Percentiles rank a stretch among this genome's conserved stretches.
Conservation (phyloP, 2,888 invertebrate genomes). For the Ormyrus pomaceus region DNA sequence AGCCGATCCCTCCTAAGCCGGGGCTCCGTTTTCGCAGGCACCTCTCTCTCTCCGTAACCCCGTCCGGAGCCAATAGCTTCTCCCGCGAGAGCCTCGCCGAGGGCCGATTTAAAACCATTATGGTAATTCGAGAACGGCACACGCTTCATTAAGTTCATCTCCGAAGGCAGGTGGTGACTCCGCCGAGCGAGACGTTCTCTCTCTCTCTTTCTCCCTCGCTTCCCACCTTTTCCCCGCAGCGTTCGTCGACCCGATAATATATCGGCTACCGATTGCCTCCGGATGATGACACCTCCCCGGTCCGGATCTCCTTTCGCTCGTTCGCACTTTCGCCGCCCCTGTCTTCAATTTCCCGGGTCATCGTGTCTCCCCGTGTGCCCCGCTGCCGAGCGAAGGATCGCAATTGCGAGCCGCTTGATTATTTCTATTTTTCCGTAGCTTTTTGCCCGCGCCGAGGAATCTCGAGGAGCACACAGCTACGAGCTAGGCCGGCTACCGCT, state of each 20-base stretch:
- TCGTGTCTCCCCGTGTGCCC: no score
- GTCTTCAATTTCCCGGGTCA: constrained; percentile 36
- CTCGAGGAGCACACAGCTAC: constrained; percentile 8
- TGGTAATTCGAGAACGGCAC: constrained; percentile 60
- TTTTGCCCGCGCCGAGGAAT: not conserved
- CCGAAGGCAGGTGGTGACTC: constrained; percentile 59
- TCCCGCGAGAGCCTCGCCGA: not conserved
- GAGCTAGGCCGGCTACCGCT: constrained; percentile 27
- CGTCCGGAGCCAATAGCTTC: no score
- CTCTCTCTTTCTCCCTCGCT: not conserved
- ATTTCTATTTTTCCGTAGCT: constrained; percentile 33
- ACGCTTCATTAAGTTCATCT: constrained; percentile 64
- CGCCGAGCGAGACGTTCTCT: constrained; percentile 31
- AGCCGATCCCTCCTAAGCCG: no score
- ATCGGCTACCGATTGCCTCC: no score
- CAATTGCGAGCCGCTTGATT: constrained; percentile 14
- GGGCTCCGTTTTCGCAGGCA: no score
- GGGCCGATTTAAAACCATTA: constrained; percentile 58
- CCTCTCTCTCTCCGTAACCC: no score
- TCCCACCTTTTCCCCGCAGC: constrained; percentile 29
- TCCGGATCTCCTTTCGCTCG: constrained; percentile 2
- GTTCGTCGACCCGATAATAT: not conserved
- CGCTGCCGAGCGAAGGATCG: no score
- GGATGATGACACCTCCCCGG: no score
- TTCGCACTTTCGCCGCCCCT: constrained; percentile 11